These are phyloP conservation scores for Eretmochelys imbricata DNA, from an alignment of 2,113 vertebrate species.

Conservation along the genomic window DNA sequence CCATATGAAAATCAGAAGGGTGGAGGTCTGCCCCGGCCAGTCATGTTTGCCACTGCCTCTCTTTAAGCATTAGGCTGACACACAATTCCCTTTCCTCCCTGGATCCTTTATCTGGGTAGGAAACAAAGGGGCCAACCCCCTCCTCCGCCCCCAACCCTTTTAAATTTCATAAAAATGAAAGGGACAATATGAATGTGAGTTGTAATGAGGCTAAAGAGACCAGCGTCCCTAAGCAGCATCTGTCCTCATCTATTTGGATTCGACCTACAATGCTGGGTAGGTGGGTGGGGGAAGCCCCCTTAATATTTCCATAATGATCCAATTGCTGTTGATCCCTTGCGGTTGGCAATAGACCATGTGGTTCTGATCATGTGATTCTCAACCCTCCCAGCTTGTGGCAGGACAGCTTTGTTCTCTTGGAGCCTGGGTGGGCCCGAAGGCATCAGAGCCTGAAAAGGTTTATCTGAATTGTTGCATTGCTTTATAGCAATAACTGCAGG, in stretches of 20 bases:
- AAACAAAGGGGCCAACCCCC: not conserved
- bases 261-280: not conserved
- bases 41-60: not conserved
- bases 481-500: conserved; percentile 65
- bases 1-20: not conserved
- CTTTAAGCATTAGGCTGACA: not conserved
- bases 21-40: not conserved
- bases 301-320: conserved; percentile 1
- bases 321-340: not conserved
- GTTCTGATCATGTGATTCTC: not conserved
- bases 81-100: not conserved
- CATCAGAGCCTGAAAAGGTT: conserved; percentile 45
- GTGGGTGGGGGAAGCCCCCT: not conserved
- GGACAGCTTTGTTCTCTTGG: conserved; percentile 51
- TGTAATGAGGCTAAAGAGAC: not conserved
- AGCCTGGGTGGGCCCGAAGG: conserved; percentile 59
- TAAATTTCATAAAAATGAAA: not conserved
- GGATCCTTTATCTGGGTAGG: not conserved
- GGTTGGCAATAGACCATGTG: not conserved
- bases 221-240: not conserved
- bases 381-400: not conserved
- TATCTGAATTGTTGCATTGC: conserved; percentile 39
- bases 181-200: not conserved
- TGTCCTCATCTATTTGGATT: not conserved
- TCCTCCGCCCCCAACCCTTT: not conserved